Conservation (phyloP, 2,888 invertebrate species). For the Leptopterna dolabrata region DNA sequence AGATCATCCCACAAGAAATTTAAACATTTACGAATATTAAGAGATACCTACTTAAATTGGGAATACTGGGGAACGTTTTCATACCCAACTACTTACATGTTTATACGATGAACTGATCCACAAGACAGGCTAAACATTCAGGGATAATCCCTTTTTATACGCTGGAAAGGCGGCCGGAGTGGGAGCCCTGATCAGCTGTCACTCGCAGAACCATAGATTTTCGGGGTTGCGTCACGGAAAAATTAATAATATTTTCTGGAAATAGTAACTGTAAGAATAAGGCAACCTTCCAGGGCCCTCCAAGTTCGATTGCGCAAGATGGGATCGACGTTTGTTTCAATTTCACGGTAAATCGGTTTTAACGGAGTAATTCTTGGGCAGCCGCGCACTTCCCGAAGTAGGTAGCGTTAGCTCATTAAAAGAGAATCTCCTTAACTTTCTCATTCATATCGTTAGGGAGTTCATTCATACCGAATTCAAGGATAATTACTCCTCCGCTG, state of each 20-base stretch:
- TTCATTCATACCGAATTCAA: too few species aligned
- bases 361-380: background rate
- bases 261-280: constrained; percentile 46
- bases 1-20: too few species aligned
- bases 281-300: background rate
- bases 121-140: background rate
- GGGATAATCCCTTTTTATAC: constrained; percentile 29
- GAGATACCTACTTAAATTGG: too few species aligned
- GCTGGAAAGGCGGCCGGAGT: background rate
- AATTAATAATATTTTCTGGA: constrained; percentile 45
- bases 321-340: background rate
- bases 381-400: background rate
- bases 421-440: too few species aligned
- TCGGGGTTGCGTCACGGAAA: constrained; percentile 45
- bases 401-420: too few species aligned
- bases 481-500: too few species aligned
- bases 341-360: background rate
- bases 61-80: background rate
- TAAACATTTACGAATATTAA: too few species aligned
- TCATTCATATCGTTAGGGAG: too few species aligned
- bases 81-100: background rate
- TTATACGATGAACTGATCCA: background rate
- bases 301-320: background rate
- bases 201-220: background rate
- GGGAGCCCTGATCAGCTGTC: constrained; percentile 50